Evolutionary conservation across 2,888 invertebrate genomes (phyloP).

Genomic region (Zygothrica quintamaculata): DNA sequence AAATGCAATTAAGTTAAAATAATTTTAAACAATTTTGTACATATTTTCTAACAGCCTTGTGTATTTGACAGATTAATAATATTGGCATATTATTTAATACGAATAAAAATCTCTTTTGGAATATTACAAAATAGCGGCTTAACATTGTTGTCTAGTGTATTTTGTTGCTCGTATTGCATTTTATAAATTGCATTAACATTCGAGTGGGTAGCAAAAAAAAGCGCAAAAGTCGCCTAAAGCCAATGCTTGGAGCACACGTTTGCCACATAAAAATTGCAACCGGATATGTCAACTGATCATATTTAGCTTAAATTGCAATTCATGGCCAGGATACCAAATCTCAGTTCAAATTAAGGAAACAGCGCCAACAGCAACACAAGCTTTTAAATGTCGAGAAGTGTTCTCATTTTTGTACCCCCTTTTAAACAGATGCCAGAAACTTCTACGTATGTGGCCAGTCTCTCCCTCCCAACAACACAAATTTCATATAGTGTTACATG

Average conservation of each 20-base stretch:
- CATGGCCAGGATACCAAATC: constrained; percentile 33
- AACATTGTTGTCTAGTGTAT: background rate
- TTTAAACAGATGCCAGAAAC: constrained; percentile 23
- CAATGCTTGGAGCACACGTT: constrained; percentile 19
- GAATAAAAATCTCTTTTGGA: no score
- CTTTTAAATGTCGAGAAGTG: background rate
- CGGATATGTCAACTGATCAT: constrained; percentile 72
- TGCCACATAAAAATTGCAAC: constrained; percentile 34
- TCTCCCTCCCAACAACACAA: constrained; percentile 35
- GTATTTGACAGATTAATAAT: no score
- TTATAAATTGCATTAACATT: no score
- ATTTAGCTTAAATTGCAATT: constrained; percentile 73
- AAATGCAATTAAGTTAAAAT: no score
- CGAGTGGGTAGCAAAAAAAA: no score
- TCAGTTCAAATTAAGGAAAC: constrained; percentile 7
- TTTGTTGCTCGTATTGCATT: background rate
- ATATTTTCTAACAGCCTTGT: no score
- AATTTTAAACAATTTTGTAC: no score
- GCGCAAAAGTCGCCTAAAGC: no score
- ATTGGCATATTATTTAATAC: no score
- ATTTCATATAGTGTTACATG: constrained; percentile 63
- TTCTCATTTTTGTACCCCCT: background rate
- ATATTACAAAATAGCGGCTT: no score
- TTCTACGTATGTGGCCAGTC: constrained; percentile 55
- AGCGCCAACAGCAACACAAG: background rate